A percentile compares a stretch with the other conserved stretches of the same genome.
Evolutionary conservation across 2,797 vertebrate genomes (phyloP).

Genomic region (Enteromius trimaculatus): DNA sequence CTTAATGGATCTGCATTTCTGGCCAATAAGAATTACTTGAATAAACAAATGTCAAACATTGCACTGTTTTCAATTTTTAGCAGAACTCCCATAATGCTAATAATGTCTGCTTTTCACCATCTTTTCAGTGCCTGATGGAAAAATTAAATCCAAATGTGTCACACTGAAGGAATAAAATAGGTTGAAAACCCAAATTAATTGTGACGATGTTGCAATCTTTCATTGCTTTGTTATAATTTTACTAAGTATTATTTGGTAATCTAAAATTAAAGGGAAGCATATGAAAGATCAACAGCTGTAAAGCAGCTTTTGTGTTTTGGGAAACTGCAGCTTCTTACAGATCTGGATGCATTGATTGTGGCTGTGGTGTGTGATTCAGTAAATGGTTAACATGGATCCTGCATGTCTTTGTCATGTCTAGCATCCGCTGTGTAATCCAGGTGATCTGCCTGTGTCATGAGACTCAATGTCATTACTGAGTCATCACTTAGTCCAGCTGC

Average conservation of each 20-base stretch:
- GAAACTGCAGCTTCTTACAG: background rate
- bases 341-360: background rate
- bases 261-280: background rate
- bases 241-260: background rate
- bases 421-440: slow-evolving; percentile 60
- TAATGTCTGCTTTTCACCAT: background rate
- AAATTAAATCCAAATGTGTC: background rate
- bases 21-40: background rate
- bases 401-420: slow-evolving; percentile 1
- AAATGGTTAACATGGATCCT: background rate
- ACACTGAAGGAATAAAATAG: background rate
- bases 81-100: background rate
- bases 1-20: background rate
- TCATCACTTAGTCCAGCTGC: slow-evolving; percentile 50
- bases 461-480: slow-evolving; percentile 54
- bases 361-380: background rate
- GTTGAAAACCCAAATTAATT: background rate
- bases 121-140: background rate
- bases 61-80: background rate
- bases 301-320: background rate
- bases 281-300: background rate
- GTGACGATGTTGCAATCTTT: background rate
- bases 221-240: background rate
- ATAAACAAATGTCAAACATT: too few relatives aligned
- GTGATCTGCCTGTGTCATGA: slow-evolving; percentile 65